These are phyloP conservation scores for Phocoena sinus DNA, from an alignment of 2,113 vertebrate species.

Conservation along the genomic window DNA sequence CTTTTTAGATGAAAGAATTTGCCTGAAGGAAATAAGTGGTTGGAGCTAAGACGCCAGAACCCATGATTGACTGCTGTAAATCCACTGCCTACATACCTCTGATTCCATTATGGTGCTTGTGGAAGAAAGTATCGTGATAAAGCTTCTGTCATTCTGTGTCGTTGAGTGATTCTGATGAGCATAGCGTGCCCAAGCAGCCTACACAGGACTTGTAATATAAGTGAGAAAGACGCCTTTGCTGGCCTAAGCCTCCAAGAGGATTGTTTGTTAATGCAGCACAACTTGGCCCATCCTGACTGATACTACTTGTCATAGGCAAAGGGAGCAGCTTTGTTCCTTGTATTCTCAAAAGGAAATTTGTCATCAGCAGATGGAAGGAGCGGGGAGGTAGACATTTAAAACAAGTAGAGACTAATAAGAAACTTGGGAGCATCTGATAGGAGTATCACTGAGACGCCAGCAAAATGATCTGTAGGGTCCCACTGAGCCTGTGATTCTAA, in stretches of 20 bases:
- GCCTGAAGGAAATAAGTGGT: neutral
- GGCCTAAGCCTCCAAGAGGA: neutral
- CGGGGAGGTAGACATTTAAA: neutral
- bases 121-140: neutral
- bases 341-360: neutral
- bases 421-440: neutral
- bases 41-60: neutral
- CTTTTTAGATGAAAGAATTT: neutral
- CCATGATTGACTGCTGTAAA: neutral
- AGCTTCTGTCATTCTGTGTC: neutral
- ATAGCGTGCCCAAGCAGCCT: neutral
- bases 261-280: neutral
- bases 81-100: neutral
- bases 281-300: neutral
- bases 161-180: neutral
- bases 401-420: neutral
- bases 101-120: neutral
- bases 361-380: neutral
- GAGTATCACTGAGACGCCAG: neutral
- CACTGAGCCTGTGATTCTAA: neutral
- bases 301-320: neutral
- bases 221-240: neutral
- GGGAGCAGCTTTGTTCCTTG: neutral
- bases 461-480: neutral
- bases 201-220: accelerated